phyloP scores from a whole-genome alignment of 2,113 vertebrate genomes.

The Saguinus midas region DNA sequence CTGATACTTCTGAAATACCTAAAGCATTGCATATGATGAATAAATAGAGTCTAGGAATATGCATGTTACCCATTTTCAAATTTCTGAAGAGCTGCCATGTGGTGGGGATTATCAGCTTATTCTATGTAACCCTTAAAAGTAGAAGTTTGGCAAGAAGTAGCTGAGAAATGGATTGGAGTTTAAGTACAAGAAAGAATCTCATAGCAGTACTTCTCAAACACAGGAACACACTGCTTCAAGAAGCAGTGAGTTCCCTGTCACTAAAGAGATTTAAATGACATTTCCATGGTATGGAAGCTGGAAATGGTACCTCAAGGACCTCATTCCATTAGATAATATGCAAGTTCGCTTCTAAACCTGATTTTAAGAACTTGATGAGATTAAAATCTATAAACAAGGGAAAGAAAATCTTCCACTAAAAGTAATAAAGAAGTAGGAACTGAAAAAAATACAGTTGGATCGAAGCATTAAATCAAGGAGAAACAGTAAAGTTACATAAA shows the following conservation, averaged over 20 bases:
- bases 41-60: not conserved
- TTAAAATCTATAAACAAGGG: not conserved
- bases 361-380: not conserved
- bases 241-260: not conserved
- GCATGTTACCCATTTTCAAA: not conserved
- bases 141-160: not conserved
- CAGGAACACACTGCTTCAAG: not conserved
- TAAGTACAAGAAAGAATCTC: not conserved
- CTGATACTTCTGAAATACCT: not conserved
- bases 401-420: not conserved
- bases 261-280: not conserved
- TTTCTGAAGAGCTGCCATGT: not conserved
- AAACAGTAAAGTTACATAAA: not conserved
- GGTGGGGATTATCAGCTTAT: not conserved
- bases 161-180: not conserved
- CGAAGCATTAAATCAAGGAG: constrained; percentile 1
- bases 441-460: not conserved
- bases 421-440: not conserved
- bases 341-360: not conserved
- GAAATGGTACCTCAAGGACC: not conserved
- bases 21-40: not conserved
- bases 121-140: not conserved
- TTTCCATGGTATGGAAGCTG: not conserved
- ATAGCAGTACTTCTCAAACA: not conserved
- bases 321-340: not conserved